These are phyloP conservation scores for Ictidomys tridecemlineatus DNA, from an alignment of 2,113 vertebrate species.

Conservation along the genomic window DNA sequence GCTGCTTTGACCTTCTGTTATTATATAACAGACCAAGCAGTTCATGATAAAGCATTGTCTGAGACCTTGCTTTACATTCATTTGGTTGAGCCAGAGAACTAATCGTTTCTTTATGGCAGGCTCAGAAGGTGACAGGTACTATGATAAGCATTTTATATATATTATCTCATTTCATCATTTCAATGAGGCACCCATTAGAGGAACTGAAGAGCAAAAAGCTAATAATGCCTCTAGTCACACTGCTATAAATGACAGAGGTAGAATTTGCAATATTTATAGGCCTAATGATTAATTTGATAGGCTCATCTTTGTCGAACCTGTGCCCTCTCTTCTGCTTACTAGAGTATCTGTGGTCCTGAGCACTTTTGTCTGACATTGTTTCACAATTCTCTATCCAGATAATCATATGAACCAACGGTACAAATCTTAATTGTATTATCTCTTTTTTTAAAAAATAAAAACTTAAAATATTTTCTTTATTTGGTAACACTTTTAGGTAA, in stretches of 20 bases:
- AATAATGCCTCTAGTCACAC: neutral
- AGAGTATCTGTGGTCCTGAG: neutral
- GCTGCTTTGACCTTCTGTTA: neutral
- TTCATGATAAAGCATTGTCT: neutral
- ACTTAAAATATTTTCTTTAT: neutral
- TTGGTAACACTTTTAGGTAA: neutral
- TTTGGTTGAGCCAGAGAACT: neutral
- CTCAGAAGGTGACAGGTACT: neutral
- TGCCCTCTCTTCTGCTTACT: neutral
- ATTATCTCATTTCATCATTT: conserved; percentile 47
- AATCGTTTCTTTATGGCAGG: neutral
- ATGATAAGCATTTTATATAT: neutral
- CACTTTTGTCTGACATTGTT: neutral
- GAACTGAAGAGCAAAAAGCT: neutral
- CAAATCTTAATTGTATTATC: neutral
- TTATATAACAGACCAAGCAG: neutral
- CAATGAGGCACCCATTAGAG: neutral
- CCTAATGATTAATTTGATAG: neutral
- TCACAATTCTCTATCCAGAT: neutral
- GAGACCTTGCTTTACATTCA: conserved; percentile 1
- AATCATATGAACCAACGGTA: neutral
- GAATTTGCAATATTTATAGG: neutral
- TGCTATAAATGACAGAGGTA: neutral
- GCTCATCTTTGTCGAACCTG: neutral
- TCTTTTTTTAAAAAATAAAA: neutral